Percentiles rank a stretch among this genome's conserved stretches.
Conservation (phyloP, 1,140 invertebrate genomes). For the Brachionus sp. region DNA sequence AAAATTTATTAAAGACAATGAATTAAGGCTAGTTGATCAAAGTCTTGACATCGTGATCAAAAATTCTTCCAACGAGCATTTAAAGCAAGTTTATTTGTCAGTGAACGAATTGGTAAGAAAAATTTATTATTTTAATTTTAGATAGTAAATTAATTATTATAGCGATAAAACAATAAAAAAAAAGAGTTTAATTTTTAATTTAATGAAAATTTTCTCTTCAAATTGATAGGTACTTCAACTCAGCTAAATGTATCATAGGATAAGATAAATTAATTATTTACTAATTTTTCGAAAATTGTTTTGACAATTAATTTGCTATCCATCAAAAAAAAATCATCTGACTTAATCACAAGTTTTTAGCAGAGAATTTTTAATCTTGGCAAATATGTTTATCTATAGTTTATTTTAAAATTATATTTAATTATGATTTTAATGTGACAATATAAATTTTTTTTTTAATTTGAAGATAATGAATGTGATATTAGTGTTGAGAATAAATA, state of each 20-base stretch:
- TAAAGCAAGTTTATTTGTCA: slow-evolving; percentile 77
- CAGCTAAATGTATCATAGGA: background rate
- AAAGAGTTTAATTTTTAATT: background rate
- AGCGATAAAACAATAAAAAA: slow-evolving; percentile 12
- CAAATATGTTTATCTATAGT: background rate
- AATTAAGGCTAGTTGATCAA: background rate
- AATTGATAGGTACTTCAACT: slow-evolving; percentile 23
- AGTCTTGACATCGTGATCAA: background rate
- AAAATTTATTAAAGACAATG: slow-evolving; percentile 34
- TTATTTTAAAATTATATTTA: background rate
- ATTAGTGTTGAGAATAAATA: slow-evolving; percentile 59
- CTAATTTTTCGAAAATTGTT: background rate
- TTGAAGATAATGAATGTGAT: slow-evolving; percentile 59
- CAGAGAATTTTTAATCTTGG: background rate
- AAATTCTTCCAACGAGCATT: slow-evolving; percentile 62
- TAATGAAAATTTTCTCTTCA: slow-evolving; percentile 37
- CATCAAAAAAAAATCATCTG: background rate
- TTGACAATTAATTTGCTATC: background rate
- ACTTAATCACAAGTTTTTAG: slow-evolving; percentile 7
- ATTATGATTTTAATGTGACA: background rate
- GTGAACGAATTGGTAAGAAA: slow-evolving; percentile 76
- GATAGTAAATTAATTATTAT: background rate
- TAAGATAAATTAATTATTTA: background rate
- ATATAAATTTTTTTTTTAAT: background rate
- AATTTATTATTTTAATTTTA: background rate